These are phyloP conservation scores for Lottia gigantea DNA, from an alignment of 2,888 invertebrate species.

Conservation along the genomic window DNA sequence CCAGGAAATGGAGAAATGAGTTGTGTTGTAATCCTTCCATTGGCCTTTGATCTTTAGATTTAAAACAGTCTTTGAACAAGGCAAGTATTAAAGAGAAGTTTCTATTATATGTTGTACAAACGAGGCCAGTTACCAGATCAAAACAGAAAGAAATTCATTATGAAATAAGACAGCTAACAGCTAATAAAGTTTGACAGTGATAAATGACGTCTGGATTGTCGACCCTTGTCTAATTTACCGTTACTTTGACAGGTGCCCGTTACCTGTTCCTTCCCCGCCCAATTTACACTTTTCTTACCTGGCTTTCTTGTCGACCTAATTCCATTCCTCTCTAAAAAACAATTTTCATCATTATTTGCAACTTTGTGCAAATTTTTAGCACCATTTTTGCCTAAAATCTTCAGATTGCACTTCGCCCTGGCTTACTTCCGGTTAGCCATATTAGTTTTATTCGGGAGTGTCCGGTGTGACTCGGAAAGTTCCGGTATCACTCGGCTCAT, in stretches of 20 bases:
- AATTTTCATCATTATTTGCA: slow-evolving; percentile 22
- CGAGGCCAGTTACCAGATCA: too few relatives aligned
- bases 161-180: neutral
- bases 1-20: too few relatives aligned
- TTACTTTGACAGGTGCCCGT: neutral
- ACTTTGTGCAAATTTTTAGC: slow-evolving; percentile 10
- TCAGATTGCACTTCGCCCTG: slow-evolving; percentile 26
- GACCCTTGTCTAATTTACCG: neutral
- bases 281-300: slow-evolving; percentile 33
- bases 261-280: neutral
- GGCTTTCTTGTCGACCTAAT: slow-evolving; percentile 49
- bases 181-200: neutral
- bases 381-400: slow-evolving; percentile 11
- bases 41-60: too few relatives aligned
- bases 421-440: slow-evolving; percentile 55
- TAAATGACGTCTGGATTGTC: neutral
- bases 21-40: too few relatives aligned
- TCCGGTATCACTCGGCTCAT: slow-evolving; percentile 5
- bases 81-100: too few relatives aligned
- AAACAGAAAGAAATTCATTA: too few relatives aligned
- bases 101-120: too few relatives aligned
- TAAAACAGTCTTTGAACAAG: too few relatives aligned
- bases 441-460: slow-evolving; percentile 19
- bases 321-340: slow-evolving; percentile 44
- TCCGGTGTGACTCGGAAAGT: slow-evolving; percentile 20